Evolutionary conservation across 2,113 vertebrate species (phyloP).

Genomic region (Solea senegalensis): DNA sequence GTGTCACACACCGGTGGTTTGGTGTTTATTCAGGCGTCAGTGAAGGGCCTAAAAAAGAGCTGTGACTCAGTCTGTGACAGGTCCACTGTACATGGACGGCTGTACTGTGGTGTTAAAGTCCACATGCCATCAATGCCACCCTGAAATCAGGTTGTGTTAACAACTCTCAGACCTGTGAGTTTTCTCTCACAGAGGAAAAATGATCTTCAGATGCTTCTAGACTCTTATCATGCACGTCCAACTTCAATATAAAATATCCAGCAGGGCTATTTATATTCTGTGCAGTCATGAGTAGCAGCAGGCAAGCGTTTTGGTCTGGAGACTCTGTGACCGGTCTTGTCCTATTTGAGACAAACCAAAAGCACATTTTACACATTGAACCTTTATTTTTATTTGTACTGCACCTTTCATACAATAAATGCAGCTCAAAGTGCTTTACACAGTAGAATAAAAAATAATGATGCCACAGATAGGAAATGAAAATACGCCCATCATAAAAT

Average conservation of each 20-base stretch:
- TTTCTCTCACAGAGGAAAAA: background rate
- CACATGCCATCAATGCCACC: background rate
- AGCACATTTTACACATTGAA: background rate
- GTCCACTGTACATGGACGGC: background rate
- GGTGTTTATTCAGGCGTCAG: background rate
- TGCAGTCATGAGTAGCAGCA: constrained; percentile 2
- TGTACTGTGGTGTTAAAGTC: background rate
- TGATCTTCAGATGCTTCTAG: background rate
- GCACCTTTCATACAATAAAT: no score
- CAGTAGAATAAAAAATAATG: no score
- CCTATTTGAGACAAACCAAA: background rate
- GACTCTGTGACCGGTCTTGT: background rate
- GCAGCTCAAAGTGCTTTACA: no score
- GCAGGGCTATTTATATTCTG: constrained; percentile 57
- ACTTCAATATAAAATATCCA: constrained; percentile 34
- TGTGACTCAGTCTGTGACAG: constrained; percentile 7
- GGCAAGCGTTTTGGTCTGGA: constrained; percentile 16
- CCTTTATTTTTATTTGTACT: background rate
- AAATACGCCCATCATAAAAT: no score
- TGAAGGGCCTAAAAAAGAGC: background rate
- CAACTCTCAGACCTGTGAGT: no score
- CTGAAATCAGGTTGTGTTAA: no score
- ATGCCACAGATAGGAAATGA: no score
- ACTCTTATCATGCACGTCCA: background rate
- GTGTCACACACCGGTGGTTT: background rate